Conservation (phyloP, 2,888 invertebrate genomes). For the Polyommatus icarus region DNA sequence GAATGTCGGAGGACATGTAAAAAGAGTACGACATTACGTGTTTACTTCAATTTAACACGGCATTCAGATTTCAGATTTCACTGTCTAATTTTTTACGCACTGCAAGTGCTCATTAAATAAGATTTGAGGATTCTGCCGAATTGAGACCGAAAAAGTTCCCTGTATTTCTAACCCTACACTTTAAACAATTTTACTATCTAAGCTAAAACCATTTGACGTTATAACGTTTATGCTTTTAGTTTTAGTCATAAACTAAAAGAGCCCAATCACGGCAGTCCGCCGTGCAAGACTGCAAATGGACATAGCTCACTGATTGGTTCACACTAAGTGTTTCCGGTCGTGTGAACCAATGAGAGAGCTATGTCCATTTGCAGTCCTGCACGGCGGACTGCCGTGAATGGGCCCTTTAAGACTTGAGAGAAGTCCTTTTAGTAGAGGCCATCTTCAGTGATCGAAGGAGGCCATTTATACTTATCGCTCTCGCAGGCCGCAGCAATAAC, state of each 20-base stretch:
- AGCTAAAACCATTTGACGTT: neutral
- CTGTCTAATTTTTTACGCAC: neutral
- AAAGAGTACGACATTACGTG: neutral
- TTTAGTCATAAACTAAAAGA: neutral
- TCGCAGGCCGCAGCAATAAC: neutral
- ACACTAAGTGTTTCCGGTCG: no score
- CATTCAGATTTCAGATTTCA: neutral
- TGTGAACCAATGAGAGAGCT: no score
- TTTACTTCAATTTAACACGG: no score
- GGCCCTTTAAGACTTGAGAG: neutral
- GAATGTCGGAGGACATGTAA: neutral
- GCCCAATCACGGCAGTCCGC: no score
- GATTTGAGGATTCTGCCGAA: neutral
- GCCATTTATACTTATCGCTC: neutral
- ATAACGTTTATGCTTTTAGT: neutral
- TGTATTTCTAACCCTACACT: neutral
- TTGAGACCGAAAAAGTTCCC: neutral
- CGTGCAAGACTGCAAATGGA: no score
- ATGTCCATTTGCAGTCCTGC: no score
- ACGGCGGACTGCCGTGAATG: no score
- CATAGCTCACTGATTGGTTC: no score
- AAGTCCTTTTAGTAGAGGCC: neutral
- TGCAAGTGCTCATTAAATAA: neutral
- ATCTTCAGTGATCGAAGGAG: no score
- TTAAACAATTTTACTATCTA: neutral